A percentile compares a stretch with the other conserved stretches of the same genome.
Evolutionary conservation across 2,888 invertebrate genomes (phyloP).

Genomic region (Escarpia spicata): DNA sequence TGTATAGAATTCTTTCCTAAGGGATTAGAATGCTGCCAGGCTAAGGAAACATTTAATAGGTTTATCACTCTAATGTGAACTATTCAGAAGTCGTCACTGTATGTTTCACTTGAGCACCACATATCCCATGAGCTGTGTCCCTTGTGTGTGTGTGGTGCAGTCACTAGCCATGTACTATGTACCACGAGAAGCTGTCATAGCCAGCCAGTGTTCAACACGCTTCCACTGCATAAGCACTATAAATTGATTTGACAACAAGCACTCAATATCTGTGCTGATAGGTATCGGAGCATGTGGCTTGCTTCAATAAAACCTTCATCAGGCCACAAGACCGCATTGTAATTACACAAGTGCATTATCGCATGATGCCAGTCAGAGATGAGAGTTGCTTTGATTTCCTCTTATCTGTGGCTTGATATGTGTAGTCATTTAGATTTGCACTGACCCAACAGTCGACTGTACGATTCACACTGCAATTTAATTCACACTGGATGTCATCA

Average conservation of each 20-base stretch:
- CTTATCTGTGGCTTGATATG: not conserved
- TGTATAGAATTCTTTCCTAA: too few relatives aligned
- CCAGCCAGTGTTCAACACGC: not conserved
- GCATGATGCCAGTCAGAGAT: not conserved
- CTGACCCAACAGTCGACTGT: not conserved
- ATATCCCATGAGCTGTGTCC: too few relatives aligned
- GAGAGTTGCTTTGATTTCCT: not conserved
- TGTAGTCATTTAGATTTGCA: not conserved
- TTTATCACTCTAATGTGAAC: too few relatives aligned
- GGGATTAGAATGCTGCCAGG: too few relatives aligned
- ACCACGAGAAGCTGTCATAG: not conserved
- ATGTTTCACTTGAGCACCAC: too few relatives aligned
- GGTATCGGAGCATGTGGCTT: not conserved
- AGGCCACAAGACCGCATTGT: not conserved
- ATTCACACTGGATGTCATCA: not conserved
- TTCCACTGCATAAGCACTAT: not conserved
- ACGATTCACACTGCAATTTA: not conserved
- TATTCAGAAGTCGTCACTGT: too few relatives aligned
- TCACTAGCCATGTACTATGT: not conserved
- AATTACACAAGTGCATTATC: not conserved
- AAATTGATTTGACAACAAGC: conserved; percentile 4
- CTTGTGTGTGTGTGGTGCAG: too few relatives aligned
- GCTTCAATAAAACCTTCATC: conserved; percentile 11
- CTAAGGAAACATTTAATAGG: too few relatives aligned
- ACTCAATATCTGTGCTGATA: not conserved